Conservation (phyloP, 1,140 invertebrate genomes). For the Hirudo medicinalis region DNA sequence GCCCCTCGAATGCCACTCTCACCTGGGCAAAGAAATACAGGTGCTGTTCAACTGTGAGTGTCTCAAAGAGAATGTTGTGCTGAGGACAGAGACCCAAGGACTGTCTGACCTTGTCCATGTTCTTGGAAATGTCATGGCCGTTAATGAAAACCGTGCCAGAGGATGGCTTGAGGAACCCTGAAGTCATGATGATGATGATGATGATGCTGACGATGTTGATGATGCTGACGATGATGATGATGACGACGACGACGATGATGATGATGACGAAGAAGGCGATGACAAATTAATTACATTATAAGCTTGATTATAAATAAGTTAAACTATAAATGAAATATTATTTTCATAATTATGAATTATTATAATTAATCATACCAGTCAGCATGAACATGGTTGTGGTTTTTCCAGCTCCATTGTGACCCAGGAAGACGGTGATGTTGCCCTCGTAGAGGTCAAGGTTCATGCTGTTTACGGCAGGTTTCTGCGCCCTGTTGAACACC, state of each 20-base stretch:
- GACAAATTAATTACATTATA: not conserved
- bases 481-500: conserved; percentile 27
- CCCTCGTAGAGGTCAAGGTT: conserved; percentile 54
- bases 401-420: conserved; percentile 59
- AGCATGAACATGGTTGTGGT: conserved; percentile 50
- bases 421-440: conserved; percentile 43
- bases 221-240: not conserved
- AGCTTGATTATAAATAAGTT: not conserved
- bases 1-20: not conserved
- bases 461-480: conserved; percentile 51
- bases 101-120: conserved; percentile 44
- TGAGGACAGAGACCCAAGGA: conserved; percentile 81
- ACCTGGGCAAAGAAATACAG: conserved; percentile 63
- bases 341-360: not conserved
- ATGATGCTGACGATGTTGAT: not conserved
- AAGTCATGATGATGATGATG: not conserved
- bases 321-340: not conserved
- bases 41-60: conserved; percentile 79
- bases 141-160: conserved; percentile 28
- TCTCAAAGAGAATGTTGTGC: conserved; percentile 80
- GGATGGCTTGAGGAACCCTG: conserved; percentile 29
- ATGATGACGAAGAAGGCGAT: not conserved
- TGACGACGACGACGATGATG: no score
- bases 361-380: conserved; percentile 47
- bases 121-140: conserved; percentile 23